These are phyloP conservation scores for Gambusia yucatana DNA, from an alignment of 2,797 vertebrate species.

Conservation along the genomic window DNA sequence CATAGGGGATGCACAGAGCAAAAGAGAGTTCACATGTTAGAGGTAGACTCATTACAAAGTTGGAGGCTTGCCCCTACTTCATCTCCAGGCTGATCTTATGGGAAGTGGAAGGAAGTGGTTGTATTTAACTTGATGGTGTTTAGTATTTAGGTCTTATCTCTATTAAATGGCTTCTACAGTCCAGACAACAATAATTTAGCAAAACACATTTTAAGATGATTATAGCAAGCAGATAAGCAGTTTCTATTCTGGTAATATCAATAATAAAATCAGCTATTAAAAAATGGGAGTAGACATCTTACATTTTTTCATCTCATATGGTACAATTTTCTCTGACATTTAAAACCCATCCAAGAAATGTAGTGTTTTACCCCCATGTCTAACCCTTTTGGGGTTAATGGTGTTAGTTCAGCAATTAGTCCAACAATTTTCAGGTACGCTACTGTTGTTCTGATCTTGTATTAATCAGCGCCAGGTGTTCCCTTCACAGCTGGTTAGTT, in stretches of 20 bases:
- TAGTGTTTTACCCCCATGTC: neutral
- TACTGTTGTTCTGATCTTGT: conserved; percentile 62
- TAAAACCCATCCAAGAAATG: neutral
- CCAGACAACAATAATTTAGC: neutral
- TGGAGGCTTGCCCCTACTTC: conserved; percentile 41
- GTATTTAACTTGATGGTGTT: neutral
- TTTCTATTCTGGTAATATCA: neutral
- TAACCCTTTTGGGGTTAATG: conserved; percentile 44
- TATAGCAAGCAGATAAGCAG: neutral
- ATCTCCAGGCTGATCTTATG: conserved; percentile 46
- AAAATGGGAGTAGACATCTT: neutral
- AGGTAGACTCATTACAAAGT: conserved; percentile 60
- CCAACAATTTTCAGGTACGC: conserved; percentile 47
- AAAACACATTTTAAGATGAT: neutral
- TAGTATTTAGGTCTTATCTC: neutral
- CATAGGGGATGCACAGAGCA: conserved; percentile 45
- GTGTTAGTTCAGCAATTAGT: conserved; percentile 62
- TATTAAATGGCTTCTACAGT: neutral
- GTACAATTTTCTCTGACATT: neutral
- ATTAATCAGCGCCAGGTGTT: conserved; percentile 75
- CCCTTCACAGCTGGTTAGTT: conserved; percentile 76
- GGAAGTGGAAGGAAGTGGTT: conserved; percentile 14
- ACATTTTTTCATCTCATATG: neutral
- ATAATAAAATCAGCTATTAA: conserved; percentile 10
- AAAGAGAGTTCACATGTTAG: conserved; percentile 52